Evolutionary conservation across 1,140 invertebrate genomes (phyloP).

Genomic region (Eriocheir sinensis): DNA sequence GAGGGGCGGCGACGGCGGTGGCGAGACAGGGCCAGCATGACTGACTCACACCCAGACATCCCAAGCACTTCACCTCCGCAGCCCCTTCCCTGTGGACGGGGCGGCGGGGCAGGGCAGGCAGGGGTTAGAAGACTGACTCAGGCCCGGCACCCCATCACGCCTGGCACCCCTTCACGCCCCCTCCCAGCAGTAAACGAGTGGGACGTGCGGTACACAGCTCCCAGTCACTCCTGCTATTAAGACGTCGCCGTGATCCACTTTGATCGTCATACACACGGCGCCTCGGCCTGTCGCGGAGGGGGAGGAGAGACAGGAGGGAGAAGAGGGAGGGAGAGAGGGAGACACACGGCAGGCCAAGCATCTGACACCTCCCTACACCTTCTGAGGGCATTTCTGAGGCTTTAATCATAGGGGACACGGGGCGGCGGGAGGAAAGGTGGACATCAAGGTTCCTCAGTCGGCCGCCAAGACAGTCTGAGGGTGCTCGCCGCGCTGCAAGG

Average conservation of each 20-base stretch:
- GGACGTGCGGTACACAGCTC: neutral
- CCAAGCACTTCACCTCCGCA: neutral
- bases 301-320: neutral
- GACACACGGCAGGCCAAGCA: neutral
- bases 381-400: slow-evolving; percentile 9
- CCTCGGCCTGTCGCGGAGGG: neutral
- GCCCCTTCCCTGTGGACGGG: neutral
- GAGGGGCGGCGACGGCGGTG: too few relatives aligned
- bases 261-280: neutral
- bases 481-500: slow-evolving; percentile 31
- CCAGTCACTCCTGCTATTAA: neutral
- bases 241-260: slow-evolving; percentile 20
- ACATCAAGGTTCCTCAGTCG: neutral
- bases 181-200: neutral
- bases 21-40: too few relatives aligned
- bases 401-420: neutral
- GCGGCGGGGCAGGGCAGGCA: too few relatives aligned
- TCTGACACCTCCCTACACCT: neutral
- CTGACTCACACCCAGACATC: neutral
- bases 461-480: neutral
- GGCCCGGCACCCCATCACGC: too few relatives aligned
- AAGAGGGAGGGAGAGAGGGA: too few relatives aligned
- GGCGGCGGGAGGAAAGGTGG: neutral
- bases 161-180: too few relatives aligned
- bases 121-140: too few relatives aligned